These are phyloP conservation scores for Pomatorhinus ruficollis DNA, from an alignment of 2,113 vertebrate genomes.

Conservation along the genomic window DNA sequence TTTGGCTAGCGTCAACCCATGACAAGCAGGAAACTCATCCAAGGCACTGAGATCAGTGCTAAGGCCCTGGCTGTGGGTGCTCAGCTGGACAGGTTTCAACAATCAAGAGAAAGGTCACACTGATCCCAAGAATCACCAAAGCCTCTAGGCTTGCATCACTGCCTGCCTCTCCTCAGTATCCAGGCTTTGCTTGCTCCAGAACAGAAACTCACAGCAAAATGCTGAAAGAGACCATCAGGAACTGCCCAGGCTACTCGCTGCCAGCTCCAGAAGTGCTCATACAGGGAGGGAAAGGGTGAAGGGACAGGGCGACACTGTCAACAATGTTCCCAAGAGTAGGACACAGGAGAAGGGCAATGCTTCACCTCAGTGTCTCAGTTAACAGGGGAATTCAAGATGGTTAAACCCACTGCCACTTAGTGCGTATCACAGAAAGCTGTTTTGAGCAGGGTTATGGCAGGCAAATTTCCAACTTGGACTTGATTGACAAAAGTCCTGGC, in stretches of 20 bases:
- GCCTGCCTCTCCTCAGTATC: not conserved
- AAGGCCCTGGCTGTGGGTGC: not conserved
- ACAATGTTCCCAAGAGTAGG: not conserved
- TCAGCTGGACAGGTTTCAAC: not conserved
- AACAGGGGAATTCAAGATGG: not conserved
- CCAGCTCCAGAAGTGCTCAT: not conserved
- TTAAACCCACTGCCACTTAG: fast-evolving
- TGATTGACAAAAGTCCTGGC: not conserved
- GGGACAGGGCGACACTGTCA: not conserved
- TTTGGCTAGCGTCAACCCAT: no score
- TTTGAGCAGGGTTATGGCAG: not conserved
- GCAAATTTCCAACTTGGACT: not conserved
- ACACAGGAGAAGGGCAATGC: fast-evolving
- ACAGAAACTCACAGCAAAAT: not conserved
- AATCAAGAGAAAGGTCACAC: not conserved
- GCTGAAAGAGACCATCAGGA: not conserved
- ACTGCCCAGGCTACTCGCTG: not conserved
- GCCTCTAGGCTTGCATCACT: not conserved
- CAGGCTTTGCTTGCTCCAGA: not conserved
- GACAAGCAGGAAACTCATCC: no score
- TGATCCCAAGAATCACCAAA: not conserved
- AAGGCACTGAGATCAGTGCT: not conserved
- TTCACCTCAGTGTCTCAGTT: not conserved
- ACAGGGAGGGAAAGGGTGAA: not conserved
- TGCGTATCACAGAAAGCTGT: not conserved